Base-by-base conservation (phyloP, 2,888 invertebrate species). In the Troides aeacus region DNA sequence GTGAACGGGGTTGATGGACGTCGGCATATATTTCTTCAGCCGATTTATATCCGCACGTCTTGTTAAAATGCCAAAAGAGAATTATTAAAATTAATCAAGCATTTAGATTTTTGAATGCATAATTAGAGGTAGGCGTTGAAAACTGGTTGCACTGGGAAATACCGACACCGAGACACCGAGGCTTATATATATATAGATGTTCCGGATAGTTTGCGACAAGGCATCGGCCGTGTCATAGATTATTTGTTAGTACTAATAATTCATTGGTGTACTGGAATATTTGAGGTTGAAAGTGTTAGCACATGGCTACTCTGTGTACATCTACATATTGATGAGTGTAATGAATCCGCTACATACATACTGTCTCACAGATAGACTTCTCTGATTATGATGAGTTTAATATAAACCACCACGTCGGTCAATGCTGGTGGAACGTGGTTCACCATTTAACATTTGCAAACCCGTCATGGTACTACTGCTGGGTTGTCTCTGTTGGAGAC, bases 71-170 rank as follows among this genome's bases (percentile, higher is more conserved):
- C 57, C 39, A 57, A 42, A 57, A 57, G 24, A 21, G 3, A 17
- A 18, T 36, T 21, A 50, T 21, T 2, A 56, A 21, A 17, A 57
- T 57, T 18, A 57, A 57, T 21, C 21, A 12, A n/a, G 64, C 64
- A 64, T 56, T 17, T 57, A 64, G 64, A 66, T 62, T 66, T 66
- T 63, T 64, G 42, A 69, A 62, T 62, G 65, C 61, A 65, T 65
- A 42, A 57, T 64, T 64, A 69, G 69, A 42, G 30, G 61, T 69
- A 69, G 60, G 60, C 64, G 64, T 69, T 65, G 56, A 23, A 65
- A 68, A 62, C 57, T 65, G 46, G 61, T 60, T 84, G 90, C 90
- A 87, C 86, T 85, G 86, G 87, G 90, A 85, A 90, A 88, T 89
- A 90, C 88, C 89, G 90, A 90, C 70, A 68, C 71, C 62, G 64